Percentiles rank a stretch among this genome's conserved stretches.
phyloP scores from a whole-genome alignment of 2,888 invertebrate genomes.

The Platynereis dumerilii region DNA sequence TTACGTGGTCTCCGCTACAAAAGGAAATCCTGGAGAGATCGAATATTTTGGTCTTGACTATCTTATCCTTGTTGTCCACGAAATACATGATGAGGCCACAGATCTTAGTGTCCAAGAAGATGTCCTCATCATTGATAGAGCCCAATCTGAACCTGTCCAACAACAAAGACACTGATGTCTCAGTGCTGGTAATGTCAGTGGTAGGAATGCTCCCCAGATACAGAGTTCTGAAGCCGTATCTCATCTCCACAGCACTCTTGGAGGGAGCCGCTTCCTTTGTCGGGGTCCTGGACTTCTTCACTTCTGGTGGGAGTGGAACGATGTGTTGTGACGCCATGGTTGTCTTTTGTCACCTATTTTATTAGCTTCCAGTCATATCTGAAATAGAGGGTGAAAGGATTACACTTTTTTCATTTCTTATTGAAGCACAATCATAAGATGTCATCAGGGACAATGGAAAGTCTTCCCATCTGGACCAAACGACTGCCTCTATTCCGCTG shows the following conservation, averaged over 20 bases:
- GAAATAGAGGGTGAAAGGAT: too few species aligned
- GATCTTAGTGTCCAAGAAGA: conserved; percentile 14
- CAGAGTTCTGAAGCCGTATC: conserved; percentile 7
- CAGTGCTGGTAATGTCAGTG: conserved; percentile 5
- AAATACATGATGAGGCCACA: conserved; percentile 10
- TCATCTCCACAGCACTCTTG: not conserved
- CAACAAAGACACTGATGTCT: conserved; percentile 16
- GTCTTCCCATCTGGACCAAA: too few species aligned
- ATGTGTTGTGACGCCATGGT: too few species aligned
- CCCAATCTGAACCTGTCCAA: conserved; percentile 14
- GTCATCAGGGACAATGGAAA: too few species aligned
- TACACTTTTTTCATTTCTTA: too few species aligned
- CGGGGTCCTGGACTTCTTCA: not conserved
- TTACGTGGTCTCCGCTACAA: conserved; percentile 17
- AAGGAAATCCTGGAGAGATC: conserved; percentile 19
- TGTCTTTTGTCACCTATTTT: too few species aligned
- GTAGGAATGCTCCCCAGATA: conserved; percentile 18
- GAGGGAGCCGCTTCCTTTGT: not conserved
- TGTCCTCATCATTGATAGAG: conserved; percentile 1
- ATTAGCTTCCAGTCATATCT: too few species aligned
- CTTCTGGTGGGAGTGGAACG: too few species aligned
- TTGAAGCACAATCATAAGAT: too few species aligned
- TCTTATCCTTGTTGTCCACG: conserved; percentile 15
- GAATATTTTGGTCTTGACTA: conserved; percentile 9
- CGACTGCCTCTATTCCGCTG: too few species aligned